Evolutionary conservation across 2,113 vertebrate species (phyloP), one percentile per base, ranked within the genome.

Genomic region (Crotalus helleri): DNA sequence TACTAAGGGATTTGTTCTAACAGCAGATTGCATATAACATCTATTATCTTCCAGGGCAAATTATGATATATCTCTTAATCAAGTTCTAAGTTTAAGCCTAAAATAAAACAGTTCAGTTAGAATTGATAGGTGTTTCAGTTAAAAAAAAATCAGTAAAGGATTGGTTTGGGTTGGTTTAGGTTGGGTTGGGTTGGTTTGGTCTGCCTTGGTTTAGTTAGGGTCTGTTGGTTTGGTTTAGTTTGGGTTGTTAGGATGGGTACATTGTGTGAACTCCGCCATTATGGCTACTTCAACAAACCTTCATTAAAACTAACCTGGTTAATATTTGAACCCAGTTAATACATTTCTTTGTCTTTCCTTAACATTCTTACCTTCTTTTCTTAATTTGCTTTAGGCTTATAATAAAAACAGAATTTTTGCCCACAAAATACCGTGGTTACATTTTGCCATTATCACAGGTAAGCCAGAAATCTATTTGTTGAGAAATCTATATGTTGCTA

Each of bases 351-450:
- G 33, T 88, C 29, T 85, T 5, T 87, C 39, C 2, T 44, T 87
- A 88, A 89, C 86, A 1, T 81, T 88, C 1, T 61, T 11, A 19
- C 88, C 39, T 69, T 29, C 2, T 69, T 0, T 74, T 17, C 89
- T 95, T 93, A 54, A 19, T 17, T 91, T 93, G 85, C 69, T 0
- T 17, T 95, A 99, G 99, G 92, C 98, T 99, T 90, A 98, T 99
- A 95, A 96, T 99, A 96, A 99, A 99, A 97, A 99, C 99, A 0
- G 99, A 99, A 95, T 99, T 99, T 97, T 98, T 99, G 91, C 99
- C 99, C 1, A 98, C 97, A 2, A 99, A 98, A 95, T 97, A 98
- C 33, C 97, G 98, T 94, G 98, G 98, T 29, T 98, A 96, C 54
- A 97, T 99, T 96, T 96, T 99, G 17, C 99, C 99, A 1, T 97